Evolutionary conservation across 2,888 invertebrate genomes (phyloP), one percentile per base, ranked within the genome.

Genomic region (Anthoptus insignis): DNA sequence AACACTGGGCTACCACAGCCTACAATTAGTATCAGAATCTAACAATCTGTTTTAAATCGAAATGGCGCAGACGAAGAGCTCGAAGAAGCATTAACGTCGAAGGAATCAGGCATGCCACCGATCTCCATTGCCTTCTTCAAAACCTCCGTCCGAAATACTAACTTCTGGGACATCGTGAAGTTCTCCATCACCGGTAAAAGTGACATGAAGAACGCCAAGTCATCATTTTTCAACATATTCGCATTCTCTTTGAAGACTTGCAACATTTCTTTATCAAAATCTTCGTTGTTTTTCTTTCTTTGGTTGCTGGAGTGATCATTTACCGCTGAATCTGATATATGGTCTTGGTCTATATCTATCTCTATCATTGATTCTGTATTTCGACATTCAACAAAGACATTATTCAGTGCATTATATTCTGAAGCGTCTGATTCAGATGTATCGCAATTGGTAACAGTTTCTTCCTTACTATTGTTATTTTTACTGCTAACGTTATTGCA

Each of bases 181-280:
- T 50, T 67, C 14, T 60, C 56, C 19, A 52, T 59, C 24, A 59
- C 59, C 34, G 59, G 65, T 47, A 65, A 54, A 11, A 65, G 47
- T 14, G 59, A 65, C 29, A 34, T 64, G 54, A 67, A 65, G 63
- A 69, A 67, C 32, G 64, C 45, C 57, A 69, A 67, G n/a, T 64
- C 69, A 56, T 64, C 69, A 50, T 67, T 69, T 49, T 67, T 65
- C 59, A 69, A 63, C 32, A 64, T 39, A 27, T 60, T 66, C 19
- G 64, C 49, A 59, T 69, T 61, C 9, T 70, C 64, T 67, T 70
- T 67, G 66, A 70, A 67, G 14, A 67, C 47, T 56, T 29, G 54
- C 52, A 70, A 47, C 64, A 70, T 68, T 65, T 70, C 64, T 66
- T 61, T 66, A 37, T 68, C 65, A 63, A 67, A 70, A 32, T 67